Evolutionary conservation across 1,140 invertebrate genomes (phyloP), one percentile per base, ranked within the genome.

Genomic region (Drosophila rufa): DNA sequence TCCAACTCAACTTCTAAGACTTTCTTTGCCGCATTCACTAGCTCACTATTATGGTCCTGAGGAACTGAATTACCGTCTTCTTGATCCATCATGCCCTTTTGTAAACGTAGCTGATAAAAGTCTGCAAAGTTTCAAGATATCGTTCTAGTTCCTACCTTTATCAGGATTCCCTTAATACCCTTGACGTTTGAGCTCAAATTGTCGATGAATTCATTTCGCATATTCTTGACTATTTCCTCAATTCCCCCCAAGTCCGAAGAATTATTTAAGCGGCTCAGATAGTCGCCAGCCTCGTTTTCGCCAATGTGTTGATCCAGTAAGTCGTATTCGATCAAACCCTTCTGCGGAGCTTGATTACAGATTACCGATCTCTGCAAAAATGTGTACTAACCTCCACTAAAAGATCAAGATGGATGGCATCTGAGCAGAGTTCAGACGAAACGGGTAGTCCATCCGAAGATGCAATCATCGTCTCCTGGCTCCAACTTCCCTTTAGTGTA

Each of bases 301-400:
- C 9, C 17, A 9, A 14, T n/a, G 14, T 30, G 12, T 27, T 46
- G 17, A 27, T 61, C 40, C 47, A 71, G 14, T 1, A 36, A n/a
- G 14, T 56, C 27, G 19, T 48, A 55, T 8, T 75, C 70, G n/a
- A 75, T 75, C n/a, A 56, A 45, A 8, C 71, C 71, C 48, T 38
- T 75, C 71, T 75, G 69, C n/a, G 19, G 19, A 19, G 15, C 7
- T 3, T 2, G 9, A 50, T 12, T 27, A 15, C 4, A 1, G 12
- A 46, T 38, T 17, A 43, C n/a, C 9, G 19, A 12, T 30, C 9
- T 6, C 30, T 2, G 19, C 0, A 3, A 5, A 25, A 15, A 11
- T 11, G n/a, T 6, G 8, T 75, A 75, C 71, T 40, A 7, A 75
- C 71, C 58, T 75, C 42, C 15, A 75, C 58, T 14, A 75, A 27